Evolutionary conservation across 2,113 vertebrate species (phyloP).

Genomic region (Eulacestoma nigropectus): DNA sequence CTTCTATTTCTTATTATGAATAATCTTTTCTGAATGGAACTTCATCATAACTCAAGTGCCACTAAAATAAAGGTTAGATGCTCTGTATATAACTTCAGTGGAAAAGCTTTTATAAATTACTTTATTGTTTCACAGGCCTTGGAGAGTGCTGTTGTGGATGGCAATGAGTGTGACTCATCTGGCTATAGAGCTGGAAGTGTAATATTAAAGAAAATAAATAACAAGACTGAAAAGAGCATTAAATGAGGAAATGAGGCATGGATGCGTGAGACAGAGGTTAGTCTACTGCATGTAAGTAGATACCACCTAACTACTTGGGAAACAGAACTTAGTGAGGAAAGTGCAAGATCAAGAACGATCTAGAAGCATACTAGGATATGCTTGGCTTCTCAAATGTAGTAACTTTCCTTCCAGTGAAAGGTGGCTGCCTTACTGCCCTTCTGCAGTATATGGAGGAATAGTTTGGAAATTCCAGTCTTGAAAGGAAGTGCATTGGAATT

Average conservation of each 20-base stretch:
- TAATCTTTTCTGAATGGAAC: constrained; percentile 43
- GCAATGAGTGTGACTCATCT: constrained; percentile 81
- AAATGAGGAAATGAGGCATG: constrained; percentile 82
- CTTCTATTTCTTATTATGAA: constrained; percentile 45
- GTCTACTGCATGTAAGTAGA: constrained; percentile 43
- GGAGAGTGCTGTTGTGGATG: constrained; percentile 63
- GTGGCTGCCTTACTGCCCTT: background rate
- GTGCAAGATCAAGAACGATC: constrained; percentile 35
- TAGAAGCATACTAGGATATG: background rate
- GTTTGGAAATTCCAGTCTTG: background rate
- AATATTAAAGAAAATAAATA: constrained; percentile 82
- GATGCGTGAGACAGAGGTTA: constrained; percentile 63
- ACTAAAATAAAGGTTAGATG: constrained; percentile 70
- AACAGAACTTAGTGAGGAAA: constrained; percentile 8
- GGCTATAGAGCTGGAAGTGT: constrained; percentile 61
- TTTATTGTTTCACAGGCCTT: constrained; percentile 78
- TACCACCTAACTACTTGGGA: constrained; percentile 55
- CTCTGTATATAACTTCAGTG: constrained; percentile 57
- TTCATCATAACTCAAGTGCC: constrained; percentile 72
- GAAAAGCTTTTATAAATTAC: constrained; percentile 76
- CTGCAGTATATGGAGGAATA: background rate
- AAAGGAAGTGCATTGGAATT: background rate
- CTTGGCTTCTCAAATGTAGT: background rate
- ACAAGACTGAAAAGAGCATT: constrained; percentile 75
- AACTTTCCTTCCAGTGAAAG: constrained; percentile 1